Evolutionary conservation across 2,797 vertebrate species (phyloP).

Genomic region (Limnodromus scolopaceus): DNA sequence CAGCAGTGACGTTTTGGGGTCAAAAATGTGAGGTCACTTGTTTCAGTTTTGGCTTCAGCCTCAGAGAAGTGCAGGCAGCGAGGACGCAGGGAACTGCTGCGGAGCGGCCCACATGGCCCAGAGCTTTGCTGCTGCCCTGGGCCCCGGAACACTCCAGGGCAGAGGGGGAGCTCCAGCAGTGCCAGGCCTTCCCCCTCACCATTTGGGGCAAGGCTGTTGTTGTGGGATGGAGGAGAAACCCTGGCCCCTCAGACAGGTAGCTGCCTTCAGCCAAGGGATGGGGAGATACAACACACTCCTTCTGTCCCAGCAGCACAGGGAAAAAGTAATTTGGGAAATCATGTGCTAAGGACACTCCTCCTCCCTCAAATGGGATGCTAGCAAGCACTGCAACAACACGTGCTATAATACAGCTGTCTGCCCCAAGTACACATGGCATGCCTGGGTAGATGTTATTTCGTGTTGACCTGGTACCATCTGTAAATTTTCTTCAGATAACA

Average conservation of each 20-base stretch:
- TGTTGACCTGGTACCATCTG: neutral
- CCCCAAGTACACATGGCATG: neutral
- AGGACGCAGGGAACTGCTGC: too few species aligned
- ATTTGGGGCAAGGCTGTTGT: fast-evolving
- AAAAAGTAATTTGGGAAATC: neutral
- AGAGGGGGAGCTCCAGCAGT: fast-evolving
- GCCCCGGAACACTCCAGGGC: too few species aligned
- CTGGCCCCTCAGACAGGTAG: neutral
- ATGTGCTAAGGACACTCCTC: neutral
- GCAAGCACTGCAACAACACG: neutral
- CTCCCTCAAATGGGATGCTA: neutral
- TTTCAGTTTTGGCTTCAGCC: neutral
- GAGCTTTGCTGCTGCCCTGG: neutral
- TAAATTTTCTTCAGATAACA: neutral
- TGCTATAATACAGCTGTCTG: neutral
- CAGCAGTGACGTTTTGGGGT: neutral
- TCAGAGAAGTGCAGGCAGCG: neutral
- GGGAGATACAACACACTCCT: neutral
- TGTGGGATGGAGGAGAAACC: fast-evolving
- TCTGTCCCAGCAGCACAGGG: neutral
- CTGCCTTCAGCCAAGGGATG: neutral
- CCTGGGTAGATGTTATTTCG: neutral
- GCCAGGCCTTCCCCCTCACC: neutral
- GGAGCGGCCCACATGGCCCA: neutral
- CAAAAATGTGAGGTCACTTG: neutral